phyloP scores from a whole-genome alignment of 2,113 vertebrate genomes.

The Cyprinodon variegatus region DNA sequence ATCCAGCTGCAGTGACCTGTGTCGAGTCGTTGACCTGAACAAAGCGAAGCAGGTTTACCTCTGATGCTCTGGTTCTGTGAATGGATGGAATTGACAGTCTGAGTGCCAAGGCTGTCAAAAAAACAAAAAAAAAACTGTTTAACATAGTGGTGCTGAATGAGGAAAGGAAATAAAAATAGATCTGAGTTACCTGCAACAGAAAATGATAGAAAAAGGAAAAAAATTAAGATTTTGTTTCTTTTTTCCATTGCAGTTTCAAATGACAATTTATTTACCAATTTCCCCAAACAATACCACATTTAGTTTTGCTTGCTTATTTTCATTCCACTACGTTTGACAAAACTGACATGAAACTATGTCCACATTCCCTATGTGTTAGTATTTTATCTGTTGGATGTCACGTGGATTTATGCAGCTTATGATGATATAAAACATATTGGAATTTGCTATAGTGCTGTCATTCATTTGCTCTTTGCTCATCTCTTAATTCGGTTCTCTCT shows the following conservation, averaged over 20 bases:
- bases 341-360: background rate
- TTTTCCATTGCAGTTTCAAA: background rate
- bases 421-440: background rate
- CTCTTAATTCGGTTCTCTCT: background rate
- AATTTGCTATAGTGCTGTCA: background rate
- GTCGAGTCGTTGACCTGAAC: constrained; percentile 58
- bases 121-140: constrained; percentile 6
- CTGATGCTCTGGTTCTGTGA: constrained; percentile 25
- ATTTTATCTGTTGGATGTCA: background rate
- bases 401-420: background rate
- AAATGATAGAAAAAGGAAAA: background rate
- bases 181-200: background rate
- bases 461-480: background rate
- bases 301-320: background rate
- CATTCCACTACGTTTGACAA: background rate
- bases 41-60: constrained; percentile 42
- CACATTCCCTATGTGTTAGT: background rate
- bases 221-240: background rate
- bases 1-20: constrained; percentile 48
- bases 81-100: constrained; percentile 11
- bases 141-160: background rate
- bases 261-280: background rate
- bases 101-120: constrained; percentile 1
- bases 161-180: background rate
- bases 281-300: background rate